Conservation (phyloP, 2,888 invertebrate species). For the Drosophila buzzatii region DNA sequence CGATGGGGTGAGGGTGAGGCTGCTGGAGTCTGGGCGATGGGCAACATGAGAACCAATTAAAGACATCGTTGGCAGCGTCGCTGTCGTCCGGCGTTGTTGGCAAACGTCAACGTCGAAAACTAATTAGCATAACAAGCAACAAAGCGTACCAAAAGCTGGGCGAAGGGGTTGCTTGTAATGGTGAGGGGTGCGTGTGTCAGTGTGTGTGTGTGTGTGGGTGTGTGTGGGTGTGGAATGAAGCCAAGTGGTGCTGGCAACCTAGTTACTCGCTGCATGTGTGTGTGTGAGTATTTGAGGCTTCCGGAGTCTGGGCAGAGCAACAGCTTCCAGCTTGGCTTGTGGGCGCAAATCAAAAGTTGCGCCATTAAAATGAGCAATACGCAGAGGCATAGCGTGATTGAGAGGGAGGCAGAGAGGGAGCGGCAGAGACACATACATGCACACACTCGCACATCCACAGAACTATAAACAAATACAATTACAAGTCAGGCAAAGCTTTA, state of each 20-base stretch:
- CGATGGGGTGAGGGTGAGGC: background rate
- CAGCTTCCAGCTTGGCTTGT: slow-evolving; percentile 13
- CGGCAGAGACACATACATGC: background rate
- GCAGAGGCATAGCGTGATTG: background rate
- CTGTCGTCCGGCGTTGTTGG: slow-evolving; percentile 69
- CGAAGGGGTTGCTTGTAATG: slow-evolving; percentile 3
- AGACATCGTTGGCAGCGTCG: slow-evolving; percentile 73
- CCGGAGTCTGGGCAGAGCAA: slow-evolving; percentile 34
- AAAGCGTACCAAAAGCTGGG: slow-evolving; percentile 51
- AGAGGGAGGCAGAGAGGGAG: too few species aligned
- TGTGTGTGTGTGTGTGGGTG: slow-evolving; percentile 15
- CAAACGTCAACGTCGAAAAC: slow-evolving; percentile 82
- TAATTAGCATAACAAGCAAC: slow-evolving; percentile 83
- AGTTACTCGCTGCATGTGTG: slow-evolving; percentile 30
- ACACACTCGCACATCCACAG: slow-evolving; percentile 34
- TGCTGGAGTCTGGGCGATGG: slow-evolving; percentile 39
- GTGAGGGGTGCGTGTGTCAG: slow-evolving; percentile 10
- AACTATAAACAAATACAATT: slow-evolving; percentile 78
- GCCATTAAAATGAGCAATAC: slow-evolving; percentile 58
- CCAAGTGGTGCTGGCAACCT: slow-evolving; percentile 40
- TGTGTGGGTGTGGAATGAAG: slow-evolving; percentile 13
- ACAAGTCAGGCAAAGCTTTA: slow-evolving; percentile 56
- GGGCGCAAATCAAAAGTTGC: slow-evolving; percentile 73
- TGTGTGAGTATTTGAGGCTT: slow-evolving; percentile 23
- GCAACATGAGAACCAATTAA: slow-evolving; percentile 84